These are phyloP conservation scores for Lacerta bilineata DNA, from an alignment of 2,797 vertebrate genomes.

Conservation along the genomic window DNA sequence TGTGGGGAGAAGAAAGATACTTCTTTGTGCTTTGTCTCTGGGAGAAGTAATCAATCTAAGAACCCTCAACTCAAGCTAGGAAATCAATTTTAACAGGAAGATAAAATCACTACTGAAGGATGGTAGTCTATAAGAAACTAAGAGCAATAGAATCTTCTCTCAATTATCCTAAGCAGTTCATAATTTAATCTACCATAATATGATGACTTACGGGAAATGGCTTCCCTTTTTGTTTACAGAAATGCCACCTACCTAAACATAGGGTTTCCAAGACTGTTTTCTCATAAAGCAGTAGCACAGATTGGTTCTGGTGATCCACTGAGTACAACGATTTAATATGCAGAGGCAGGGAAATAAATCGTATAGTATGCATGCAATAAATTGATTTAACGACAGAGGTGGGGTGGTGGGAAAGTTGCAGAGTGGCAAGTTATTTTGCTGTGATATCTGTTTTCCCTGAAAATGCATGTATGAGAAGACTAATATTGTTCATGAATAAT, in stretches of 20 bases:
- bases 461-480: not conserved
- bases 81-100: conserved; percentile 31
- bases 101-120: conserved; percentile 47
- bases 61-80: conserved; percentile 31
- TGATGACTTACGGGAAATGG: conserved; percentile 67
- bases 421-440: not conserved
- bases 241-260: conserved; percentile 54
- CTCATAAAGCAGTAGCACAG: conserved; percentile 40
- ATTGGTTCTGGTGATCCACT: conserved; percentile 15
- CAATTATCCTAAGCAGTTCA: conserved; percentile 57
- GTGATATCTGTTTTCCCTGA: conserved; percentile 13
- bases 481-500: not conserved
- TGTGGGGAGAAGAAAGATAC: not conserved
- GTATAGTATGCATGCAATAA: not conserved
- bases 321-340: not conserved
- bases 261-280: conserved; percentile 45
- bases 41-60: conserved; percentile 29
- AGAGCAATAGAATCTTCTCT: conserved; percentile 38
- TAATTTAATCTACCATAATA: conserved; percentile 63
- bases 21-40: conserved; percentile 25
- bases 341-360: not conserved
- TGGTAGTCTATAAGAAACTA: conserved; percentile 40
- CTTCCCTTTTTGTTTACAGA: conserved; percentile 61
- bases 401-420: not conserved
- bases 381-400: not conserved